Conservation (phyloP, 1,140 invertebrate genomes). For the Heliconius himera region DNA sequence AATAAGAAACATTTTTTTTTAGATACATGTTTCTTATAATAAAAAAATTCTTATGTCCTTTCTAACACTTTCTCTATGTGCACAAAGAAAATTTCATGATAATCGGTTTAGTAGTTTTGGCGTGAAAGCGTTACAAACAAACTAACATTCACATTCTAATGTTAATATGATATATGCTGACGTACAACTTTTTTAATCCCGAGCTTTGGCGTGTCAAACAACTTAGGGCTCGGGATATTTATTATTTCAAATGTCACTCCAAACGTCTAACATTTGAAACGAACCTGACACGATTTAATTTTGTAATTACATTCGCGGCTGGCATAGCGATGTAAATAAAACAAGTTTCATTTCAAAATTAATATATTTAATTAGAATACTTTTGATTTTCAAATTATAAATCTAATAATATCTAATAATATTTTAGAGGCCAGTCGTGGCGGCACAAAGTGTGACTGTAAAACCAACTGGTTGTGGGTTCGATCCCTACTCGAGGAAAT, state of each 20-base stretch:
- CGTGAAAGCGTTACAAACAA: too few species aligned
- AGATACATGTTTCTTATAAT: too few species aligned
- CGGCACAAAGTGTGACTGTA: too few species aligned
- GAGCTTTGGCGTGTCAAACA: not conserved
- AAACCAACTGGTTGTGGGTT: too few species aligned
- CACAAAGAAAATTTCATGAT: too few species aligned
- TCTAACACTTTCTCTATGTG: too few species aligned
- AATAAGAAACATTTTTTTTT: too few species aligned
- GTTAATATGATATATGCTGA: not conserved
- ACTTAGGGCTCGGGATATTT: not conserved
- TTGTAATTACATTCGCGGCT: constrained; percentile 3
- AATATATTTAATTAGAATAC: not conserved
- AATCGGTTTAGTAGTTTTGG: too few species aligned
- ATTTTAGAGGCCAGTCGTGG: too few species aligned
- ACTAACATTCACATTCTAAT: too few species aligned
- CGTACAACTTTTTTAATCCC: constrained; percentile 1
- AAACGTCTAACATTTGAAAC: constrained; percentile 7
- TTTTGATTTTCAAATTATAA: not conserved
- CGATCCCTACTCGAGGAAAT: too few species aligned
- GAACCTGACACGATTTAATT: constrained; percentile 2
- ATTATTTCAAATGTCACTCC: constrained; percentile 14
- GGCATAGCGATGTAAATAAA: not conserved
- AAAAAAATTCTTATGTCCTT: too few species aligned
- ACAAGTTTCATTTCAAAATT: not conserved
- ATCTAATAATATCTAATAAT: not conserved